Conservation (phyloP, 2,113 vertebrate species). For the Rallus limicola region DNA sequence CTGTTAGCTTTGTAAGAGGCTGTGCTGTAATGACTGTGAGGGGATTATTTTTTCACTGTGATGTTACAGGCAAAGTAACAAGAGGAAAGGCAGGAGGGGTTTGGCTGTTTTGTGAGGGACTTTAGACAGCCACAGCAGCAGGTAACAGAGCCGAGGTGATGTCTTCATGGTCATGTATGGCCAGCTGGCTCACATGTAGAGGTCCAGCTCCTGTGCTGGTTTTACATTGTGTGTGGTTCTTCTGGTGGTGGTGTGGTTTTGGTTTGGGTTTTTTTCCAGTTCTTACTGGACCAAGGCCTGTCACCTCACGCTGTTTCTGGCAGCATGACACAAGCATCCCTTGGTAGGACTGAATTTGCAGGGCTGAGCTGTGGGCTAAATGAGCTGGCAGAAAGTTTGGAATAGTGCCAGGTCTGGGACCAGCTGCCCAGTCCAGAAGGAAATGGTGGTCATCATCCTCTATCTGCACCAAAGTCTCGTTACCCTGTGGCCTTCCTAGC, state of each 20-base stretch:
- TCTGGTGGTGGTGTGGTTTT: no score
- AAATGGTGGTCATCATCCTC: background rate
- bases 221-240: background rate
- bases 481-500: background rate
- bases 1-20: background rate
- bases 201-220: background rate
- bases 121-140: background rate
- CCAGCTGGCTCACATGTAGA: background rate
- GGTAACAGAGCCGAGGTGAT: background rate
- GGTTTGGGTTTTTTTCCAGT: background rate
- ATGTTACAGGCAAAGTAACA: background rate
- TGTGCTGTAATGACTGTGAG: background rate
- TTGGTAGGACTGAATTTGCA: background rate
- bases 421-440: background rate
- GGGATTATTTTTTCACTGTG: background rate
- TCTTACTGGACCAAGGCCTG: background rate
- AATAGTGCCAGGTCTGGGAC: background rate
- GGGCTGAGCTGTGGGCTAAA: background rate
- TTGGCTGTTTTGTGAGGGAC: background rate
- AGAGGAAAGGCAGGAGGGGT: background rate
- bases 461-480: background rate
- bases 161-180: fast-evolving
- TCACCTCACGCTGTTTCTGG: background rate
- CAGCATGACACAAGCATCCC: background rate
- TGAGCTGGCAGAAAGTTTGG: background rate